Evolutionary conservation across 2,113 vertebrate species (phyloP), one percentile per base, ranked within the genome.

Genomic region (Dasyornis broadbenti): DNA sequence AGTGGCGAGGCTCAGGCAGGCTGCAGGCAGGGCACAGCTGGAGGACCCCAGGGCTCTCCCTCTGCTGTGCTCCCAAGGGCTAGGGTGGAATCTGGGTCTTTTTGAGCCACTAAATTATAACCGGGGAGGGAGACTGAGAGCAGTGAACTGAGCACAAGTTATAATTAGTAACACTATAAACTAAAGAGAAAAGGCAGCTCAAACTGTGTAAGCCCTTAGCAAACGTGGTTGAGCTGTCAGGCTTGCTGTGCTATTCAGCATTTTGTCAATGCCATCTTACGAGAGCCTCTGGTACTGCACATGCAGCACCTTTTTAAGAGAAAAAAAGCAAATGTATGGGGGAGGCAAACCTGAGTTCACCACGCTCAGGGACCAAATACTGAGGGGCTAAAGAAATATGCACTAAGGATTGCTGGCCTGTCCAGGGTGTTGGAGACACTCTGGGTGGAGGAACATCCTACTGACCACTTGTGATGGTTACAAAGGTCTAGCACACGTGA

Each of bases 231-330:
- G n/a, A 35, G 19, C 42, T 40, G 27, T 35, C 42, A 33, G 56
- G 35, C 21, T 61, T 33, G 15, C 69, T 30, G 20, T 7, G 57
- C 61, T 49, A 4, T 70, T 70, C 26, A 60, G 60, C 40, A 56
- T 84, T 86, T 95, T 78, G 33, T 79, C 68, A 86, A 56, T 90
- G 95, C 94, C 96, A 90, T 50, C 94, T 95, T 60, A 83, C 7
- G 90, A 83, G 76, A 90, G 52, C 33, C 19, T 63, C 79, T 73
- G 94, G 92, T 93, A 96, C 79, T 97, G 87, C 90, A 24, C 77
- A n/a, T 3, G 24, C 66, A 79, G n/a, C 7, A 3, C 27, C 18
- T 66, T 70, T 15, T 16, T 1, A 22, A 57, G 33, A 65, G 17
- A 9, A 52, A 65, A 65, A 84, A 60, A 28, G 10, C 26, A 64